Conservation (phyloP, 1,140 invertebrate genomes). For the Alviniconcha marisindica region DNA sequence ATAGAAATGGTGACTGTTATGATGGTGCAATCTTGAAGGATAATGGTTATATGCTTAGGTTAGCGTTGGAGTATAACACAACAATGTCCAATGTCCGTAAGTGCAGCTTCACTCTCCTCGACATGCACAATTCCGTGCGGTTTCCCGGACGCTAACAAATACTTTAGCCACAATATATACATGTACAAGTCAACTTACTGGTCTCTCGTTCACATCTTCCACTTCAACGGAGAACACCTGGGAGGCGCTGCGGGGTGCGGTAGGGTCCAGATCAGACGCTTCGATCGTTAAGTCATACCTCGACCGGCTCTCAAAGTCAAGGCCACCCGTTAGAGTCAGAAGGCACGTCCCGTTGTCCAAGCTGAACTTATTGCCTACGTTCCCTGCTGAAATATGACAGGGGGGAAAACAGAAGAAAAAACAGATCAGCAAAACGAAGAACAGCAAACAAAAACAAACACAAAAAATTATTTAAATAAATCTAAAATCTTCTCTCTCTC, state of each 20-base stretch:
- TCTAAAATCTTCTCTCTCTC: too few species aligned
- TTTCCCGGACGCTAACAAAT: too few species aligned
- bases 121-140: too few species aligned
- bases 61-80: too few species aligned
- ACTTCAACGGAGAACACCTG: neutral
- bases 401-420: too few species aligned
- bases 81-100: too few species aligned
- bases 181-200: conserved; percentile 20
- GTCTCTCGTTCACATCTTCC: conserved; percentile 5
- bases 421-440: neutral
- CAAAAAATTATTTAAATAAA: neutral
- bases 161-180: too few species aligned
- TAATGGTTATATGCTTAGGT: too few species aligned
- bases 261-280: conserved; percentile 14
- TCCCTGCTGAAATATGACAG: conserved; percentile 1
- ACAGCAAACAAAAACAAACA: neutral
- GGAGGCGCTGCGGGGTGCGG: neutral
- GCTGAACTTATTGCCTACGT: neutral
- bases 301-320: neutral
- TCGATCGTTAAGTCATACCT: conserved; percentile 4
- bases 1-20: too few species aligned
- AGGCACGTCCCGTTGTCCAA: neutral
- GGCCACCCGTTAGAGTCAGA: neutral
- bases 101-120: neutral
- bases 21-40: too few species aligned